Conservation (phyloP, 2,113 vertebrate genomes). For the Phasianus colchicus region DNA sequence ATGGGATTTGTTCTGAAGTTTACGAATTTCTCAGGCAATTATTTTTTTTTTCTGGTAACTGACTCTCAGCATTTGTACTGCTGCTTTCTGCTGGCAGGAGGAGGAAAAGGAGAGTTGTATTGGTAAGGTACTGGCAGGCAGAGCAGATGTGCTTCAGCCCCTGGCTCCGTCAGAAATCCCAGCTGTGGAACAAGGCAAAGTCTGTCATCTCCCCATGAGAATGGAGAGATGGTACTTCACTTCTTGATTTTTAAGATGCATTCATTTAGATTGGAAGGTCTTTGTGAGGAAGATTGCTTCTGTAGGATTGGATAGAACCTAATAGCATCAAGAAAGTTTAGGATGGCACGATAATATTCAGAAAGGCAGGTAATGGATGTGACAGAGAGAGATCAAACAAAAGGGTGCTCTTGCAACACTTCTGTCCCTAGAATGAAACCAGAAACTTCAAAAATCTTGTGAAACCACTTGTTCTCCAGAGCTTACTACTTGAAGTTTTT, state of each 20-base stretch:
- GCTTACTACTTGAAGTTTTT: neutral
- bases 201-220: neutral
- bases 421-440: neutral
- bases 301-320: neutral
- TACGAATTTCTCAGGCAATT: neutral
- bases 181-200: neutral
- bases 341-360: neutral
- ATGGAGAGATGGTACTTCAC: neutral
- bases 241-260: conserved; percentile 11
- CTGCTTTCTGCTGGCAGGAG: neutral
- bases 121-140: neutral
- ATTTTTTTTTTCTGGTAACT: conserved; percentile 8
- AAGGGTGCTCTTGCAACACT: neutral
- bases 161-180: neutral
- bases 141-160: neutral
- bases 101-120: neutral
- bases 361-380: neutral
- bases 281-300: neutral
- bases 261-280: neutral
- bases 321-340: neutral
- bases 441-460: conserved; percentile 1
- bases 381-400: neutral
- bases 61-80: neutral
- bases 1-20: neutral
- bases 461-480: neutral